These are phyloP conservation scores for Oryctes rhinoceros DNA, from an alignment of 1,140 invertebrate species.

Conservation along the genomic window DNA sequence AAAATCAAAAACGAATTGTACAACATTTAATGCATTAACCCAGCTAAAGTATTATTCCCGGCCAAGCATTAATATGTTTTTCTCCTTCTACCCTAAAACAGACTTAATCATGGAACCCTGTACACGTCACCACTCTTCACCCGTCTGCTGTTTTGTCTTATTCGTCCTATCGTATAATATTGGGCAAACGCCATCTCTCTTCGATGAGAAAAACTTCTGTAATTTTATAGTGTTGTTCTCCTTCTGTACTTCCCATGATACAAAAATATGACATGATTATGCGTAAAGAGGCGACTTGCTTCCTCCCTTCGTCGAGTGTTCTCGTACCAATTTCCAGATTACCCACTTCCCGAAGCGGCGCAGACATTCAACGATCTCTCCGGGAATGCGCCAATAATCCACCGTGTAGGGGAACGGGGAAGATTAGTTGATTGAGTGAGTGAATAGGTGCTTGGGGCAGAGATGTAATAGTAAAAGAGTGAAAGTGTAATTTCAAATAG, in stretches of 20 bases:
- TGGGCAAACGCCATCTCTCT: background rate
- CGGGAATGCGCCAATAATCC: conserved; percentile 49
- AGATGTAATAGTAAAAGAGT: background rate
- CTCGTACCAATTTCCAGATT: conserved; percentile 58
- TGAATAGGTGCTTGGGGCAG: background rate
- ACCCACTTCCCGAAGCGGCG: conserved; percentile 51
- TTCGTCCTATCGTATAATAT: background rate
- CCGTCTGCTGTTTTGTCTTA: background rate
- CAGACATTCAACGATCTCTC: conserved; percentile 28
- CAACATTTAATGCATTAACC: too few relatives aligned
- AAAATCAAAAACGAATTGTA: too few relatives aligned
- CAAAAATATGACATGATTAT: conserved; percentile 58
- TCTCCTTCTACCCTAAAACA: too few relatives aligned
- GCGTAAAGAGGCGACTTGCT: conserved; percentile 50
- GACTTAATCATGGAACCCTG: too few relatives aligned
- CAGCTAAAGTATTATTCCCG: too few relatives aligned
- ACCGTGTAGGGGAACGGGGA: conserved; percentile 47
- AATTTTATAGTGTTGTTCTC: conserved; percentile 42
- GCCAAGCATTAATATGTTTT: too few relatives aligned
- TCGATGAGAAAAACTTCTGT: conserved; percentile 30
- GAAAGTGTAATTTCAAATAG: background rate
- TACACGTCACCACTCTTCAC: background rate
- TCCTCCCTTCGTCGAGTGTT: conserved; percentile 43
- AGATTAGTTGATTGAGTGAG: background rate
- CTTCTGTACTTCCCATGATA: conserved; percentile 32